Evolutionary conservation across 1,140 invertebrate species (phyloP), one percentile per base, ranked within the genome.

Genomic region (Homalodisca vitripennis): DNA sequence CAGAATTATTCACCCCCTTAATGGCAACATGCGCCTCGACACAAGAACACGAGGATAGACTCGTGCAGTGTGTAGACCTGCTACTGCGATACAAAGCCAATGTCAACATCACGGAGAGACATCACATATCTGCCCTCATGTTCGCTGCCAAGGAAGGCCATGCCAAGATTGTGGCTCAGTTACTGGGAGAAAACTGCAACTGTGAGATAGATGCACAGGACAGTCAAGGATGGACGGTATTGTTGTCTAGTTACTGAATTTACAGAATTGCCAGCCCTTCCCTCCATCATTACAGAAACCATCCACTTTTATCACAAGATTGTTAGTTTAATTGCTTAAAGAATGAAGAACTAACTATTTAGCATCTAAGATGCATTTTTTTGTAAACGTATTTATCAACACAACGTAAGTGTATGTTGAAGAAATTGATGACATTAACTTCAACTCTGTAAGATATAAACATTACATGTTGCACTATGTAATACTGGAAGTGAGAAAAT

Each of bases 131-230:
- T 32, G 84, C 88, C 1, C 76, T 89, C 60, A 89, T 89, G 87
- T 80, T 89, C 72, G 86, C 88, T 27, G 84, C 83, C 14, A 85
- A 84, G 72, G 86, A 89, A 76, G 86, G 86, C n/a, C 80, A 83
- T 57, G 72, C 77, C 14, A 79, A 84, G 24, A 82, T 85, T 69
- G 85, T 86, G 1, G 76, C 80, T 71, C 73, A 84, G 57, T 75
- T 89, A 32, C 22, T 60, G 17, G n/a, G 24, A 64, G 88, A 17
- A 80, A 83, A 51, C 77, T 77, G 41, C 47, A 32, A 22, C 20
- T 86, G 84, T 3, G 80, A 85, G 73, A 75, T 86, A 2, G 87
- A 88, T 73, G 76, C 79, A 6, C 84, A 86, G 66, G 78, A 79
- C 70, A 77, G 71, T 46, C 71, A 73, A 51, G 79, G 80, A 24